phyloP scores from a whole-genome alignment of 2,113 vertebrate genomes.

The Tragulus kanchil region DNA sequence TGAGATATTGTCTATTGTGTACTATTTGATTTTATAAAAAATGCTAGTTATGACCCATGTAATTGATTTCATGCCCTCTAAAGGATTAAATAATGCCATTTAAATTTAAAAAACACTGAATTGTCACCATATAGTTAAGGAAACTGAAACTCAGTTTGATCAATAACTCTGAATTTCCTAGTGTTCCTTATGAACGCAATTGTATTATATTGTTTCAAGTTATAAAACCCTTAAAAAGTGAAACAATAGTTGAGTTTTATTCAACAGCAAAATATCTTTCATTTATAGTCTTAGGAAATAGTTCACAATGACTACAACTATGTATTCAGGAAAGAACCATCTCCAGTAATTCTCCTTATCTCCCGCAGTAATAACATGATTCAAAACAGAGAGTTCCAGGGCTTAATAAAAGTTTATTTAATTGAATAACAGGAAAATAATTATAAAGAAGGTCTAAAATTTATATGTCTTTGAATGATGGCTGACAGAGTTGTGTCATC shows the following conservation, averaged over 20 bases:
- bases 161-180: background rate
- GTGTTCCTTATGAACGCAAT: background rate
- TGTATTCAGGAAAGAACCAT: background rate
- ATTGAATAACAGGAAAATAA: background rate
- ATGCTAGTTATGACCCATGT: background rate
- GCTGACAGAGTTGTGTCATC: background rate
- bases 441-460: background rate
- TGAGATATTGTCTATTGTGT: background rate
- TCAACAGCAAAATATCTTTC: background rate
- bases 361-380: background rate
- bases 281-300: background rate
- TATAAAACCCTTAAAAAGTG: background rate
- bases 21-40: slow-evolving; percentile 28
- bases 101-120: slow-evolving; percentile 9
- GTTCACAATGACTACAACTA: background rate
- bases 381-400: background rate
- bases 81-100: background rate
- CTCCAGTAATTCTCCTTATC: background rate
- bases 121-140: background rate
- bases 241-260: background rate
- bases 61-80: background rate
- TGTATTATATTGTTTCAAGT: background rate
- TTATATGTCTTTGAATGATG: background rate
- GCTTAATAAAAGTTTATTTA: background rate
- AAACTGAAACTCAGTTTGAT: background rate